Percentiles rank a stretch among this genome's conserved stretches.
Conservation (phyloP, 2,797 vertebrate species). For the Lemur catta region DNA sequence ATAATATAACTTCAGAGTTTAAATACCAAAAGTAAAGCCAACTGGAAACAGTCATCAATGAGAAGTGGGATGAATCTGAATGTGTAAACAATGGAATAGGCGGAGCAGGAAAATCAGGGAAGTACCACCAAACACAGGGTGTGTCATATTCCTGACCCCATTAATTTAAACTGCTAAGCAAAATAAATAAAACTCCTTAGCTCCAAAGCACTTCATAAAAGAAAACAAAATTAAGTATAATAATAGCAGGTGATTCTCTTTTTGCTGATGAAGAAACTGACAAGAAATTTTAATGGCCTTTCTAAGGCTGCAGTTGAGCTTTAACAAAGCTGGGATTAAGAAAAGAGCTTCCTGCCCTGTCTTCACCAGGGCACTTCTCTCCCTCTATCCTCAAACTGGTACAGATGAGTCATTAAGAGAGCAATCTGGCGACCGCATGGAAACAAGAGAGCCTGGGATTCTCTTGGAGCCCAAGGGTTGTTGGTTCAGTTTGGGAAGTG, state of each 20-base stretch:
- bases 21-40: conserved; percentile 12
- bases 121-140: not conserved
- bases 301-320: not conserved
- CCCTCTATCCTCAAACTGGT: not conserved
- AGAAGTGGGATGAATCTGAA: not conserved
- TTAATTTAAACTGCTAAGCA: conserved; percentile 51
- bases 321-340: conserved; percentile 34
- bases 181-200: conserved; percentile 53
- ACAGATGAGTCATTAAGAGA: conserved; percentile 51
- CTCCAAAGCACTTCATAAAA: conserved; percentile 56
- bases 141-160: conserved; percentile 33
- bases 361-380: not conserved
- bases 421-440: conserved; percentile 42
- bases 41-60: not conserved
- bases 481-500: not conserved
- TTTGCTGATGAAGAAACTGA: conserved; percentile 53
- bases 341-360: not conserved
- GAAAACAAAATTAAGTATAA: conserved; percentile 52
- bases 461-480: not conserved
- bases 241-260: conserved; percentile 35
- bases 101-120: conserved; percentile 7
- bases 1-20: conserved; percentile 11
- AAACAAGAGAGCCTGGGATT: not conserved
- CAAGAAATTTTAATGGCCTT: conserved; percentile 32
- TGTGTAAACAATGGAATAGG: not conserved